Evolutionary conservation across 2,888 invertebrate genomes (phyloP), one percentile per base, ranked within the genome.

Genomic region (Sphaeridia pumilis): DNA sequence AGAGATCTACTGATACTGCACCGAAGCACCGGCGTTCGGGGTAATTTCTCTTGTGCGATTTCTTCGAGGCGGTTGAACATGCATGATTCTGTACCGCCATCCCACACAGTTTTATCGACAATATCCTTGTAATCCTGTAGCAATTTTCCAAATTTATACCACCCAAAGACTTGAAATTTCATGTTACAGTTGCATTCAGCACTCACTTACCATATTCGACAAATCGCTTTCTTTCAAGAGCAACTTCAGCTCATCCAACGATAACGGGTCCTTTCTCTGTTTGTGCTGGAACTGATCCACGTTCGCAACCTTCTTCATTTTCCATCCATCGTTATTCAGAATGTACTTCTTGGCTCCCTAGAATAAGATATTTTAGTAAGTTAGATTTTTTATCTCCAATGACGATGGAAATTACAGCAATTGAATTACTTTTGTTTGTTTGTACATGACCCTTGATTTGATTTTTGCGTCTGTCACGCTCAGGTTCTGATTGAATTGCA

Each of bases 31-130:
- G 89, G 89, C 0, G 90, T 92, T 0, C 71, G 68, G 0, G 93
- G 88, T 7, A 75, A 68, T 0, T 69, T 64, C 5, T 68, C 68
- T 60, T 78, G 80, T 0, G 95, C 94, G 45, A 95, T 92, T 65
- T 84, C 80, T 73, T 98, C 97, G 35, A 99, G 73, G 41, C 87
- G 83, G 72, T 98, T 99, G 74, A 98, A 98, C 89, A 97, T 95
- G 0, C 85, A 84, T 0, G 97, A 97, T 70, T 98, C 98, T 0
- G 89, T 88, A n/a, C 90, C 90, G 7, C 83, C 87, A 4, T 77
- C 69, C 90, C 90, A 90, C 22, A 67, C 58, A n/a, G 58, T 25
- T 45, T 60, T 60, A 10, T 59, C 60, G 4, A 61, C 58, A 14
- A 59, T 27, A 36, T 58, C 57, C 55, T 58, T 55, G 38, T 51